Evolutionary conservation across 1,140 invertebrate genomes (phyloP), one percentile per base, ranked within the genome.

Genomic region (Adoxophyes honmai): DNA sequence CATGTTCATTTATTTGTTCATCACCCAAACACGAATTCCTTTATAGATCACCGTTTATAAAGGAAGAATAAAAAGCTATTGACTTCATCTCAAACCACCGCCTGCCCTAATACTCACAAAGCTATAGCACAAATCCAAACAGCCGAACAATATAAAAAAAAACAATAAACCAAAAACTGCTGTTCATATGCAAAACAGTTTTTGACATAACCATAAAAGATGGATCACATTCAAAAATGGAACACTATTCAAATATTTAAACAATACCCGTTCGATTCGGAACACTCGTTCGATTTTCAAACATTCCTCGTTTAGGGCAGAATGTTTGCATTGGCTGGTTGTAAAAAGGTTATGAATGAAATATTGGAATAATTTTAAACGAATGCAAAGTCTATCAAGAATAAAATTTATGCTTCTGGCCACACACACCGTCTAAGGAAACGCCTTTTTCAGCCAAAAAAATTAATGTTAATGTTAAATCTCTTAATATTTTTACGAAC

Each of bases 181-280:
- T 6, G 18, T 57, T 57, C 56, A 57, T 57, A 57, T 57, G 56
- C 56, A 57, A 57, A 57, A 57, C 38, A 57, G 56, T 34, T 34
- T 57, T 56, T 56, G 56, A 57, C 56, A 18, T 35, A 34, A 36
- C 33, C 16, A 57, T 51, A 57, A 57, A 51, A 51, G 56, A 57
- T 52, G 56, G 56, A 57, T 57, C 56, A 37, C 34, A 21, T 60
- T 73, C 74, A 74, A 75, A 77, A 75, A 76, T 74, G 62, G 74
- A 78, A 77, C 75, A 68, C 73, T 59, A 55, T 68, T 75, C 64
- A 81, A 73, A 75, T 78, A 70, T 72, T 74, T 74, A 71, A 75
- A 81, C 72, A 51, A 57, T 51, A 15, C 14, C 28, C 44, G 37
- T 57, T 52, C 13, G 33, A 35, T 18, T 57, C 42, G 33, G 44